Evolutionary conservation across 2,797 vertebrate species (phyloP).

Genomic region (Mormyrus proboscirostris): DNA sequence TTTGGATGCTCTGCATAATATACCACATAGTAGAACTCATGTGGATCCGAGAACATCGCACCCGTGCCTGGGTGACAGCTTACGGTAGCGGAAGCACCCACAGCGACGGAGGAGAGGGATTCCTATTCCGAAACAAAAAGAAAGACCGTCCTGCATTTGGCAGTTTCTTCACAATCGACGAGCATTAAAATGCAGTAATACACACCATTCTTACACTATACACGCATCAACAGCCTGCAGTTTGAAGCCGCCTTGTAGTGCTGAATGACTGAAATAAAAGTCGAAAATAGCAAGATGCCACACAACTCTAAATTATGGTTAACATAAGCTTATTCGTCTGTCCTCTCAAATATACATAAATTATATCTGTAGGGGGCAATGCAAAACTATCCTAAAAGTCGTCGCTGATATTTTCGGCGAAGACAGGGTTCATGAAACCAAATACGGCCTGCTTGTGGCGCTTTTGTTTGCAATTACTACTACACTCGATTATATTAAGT

Average conservation of each 20-base stretch:
- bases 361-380: neutral
- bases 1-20: slow-evolving; percentile 96
- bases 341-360: neutral
- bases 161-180: neutral
- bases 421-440: neutral
- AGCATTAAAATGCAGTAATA: neutral
- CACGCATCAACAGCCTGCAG: neutral
- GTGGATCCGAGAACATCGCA: slow-evolving; percentile 67
- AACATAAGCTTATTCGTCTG: neutral
- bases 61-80: slow-evolving; percentile 54
- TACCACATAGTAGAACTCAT: slow-evolving; percentile 96
- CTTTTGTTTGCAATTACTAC: neutral
- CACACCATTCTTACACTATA: neutral
- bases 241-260: neutral
- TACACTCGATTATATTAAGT: neutral
- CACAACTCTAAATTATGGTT: neutral
- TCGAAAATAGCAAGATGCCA: neutral
- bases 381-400: neutral
- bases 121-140: slow-evolving; percentile 9
- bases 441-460: neutral
- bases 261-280: neutral
- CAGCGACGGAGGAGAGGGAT: slow-evolving; percentile 3
- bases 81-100: slow-evolving; percentile 38
- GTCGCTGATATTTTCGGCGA: neutral
- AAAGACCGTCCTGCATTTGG: neutral